Evolutionary conservation across 2,797 vertebrate species (phyloP).

Genomic region (Sebastiscus albofasciatus): DNA sequence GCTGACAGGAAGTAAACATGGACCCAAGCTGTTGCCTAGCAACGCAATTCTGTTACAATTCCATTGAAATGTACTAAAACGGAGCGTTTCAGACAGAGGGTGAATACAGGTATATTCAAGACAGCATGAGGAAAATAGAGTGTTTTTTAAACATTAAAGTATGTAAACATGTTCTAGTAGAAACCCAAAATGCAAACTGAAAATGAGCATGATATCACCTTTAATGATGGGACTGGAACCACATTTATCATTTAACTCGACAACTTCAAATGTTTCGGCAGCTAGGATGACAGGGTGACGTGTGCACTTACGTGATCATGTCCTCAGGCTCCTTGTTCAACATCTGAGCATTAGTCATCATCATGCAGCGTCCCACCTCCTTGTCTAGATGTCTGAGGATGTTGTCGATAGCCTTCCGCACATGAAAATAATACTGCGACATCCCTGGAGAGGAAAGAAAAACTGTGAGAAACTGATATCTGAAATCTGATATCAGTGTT

Average conservation of each 20-base stretch:
- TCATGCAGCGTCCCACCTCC: slow-evolving; percentile 98
- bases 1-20: no score
- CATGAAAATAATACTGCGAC: slow-evolving; percentile 96
- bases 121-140: no score
- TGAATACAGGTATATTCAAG: no score
- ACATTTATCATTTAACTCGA: not conserved
- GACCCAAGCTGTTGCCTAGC: no score
- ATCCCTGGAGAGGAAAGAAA: slow-evolving; percentile 85
- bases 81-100: no score
- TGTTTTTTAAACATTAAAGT: no score
- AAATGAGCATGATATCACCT: no score
- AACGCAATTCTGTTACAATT: no score
- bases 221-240: not conserved
- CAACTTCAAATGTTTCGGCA: not conserved
- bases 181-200: no score
- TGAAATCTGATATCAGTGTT: not conserved
- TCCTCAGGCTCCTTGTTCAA: slow-evolving; percentile 98
- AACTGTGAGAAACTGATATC: not conserved
- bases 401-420: slow-evolving; percentile 95
- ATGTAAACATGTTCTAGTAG: no score
- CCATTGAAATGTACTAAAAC: no score
- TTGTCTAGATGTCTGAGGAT: slow-evolving; percentile 97
- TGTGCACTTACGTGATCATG: slow-evolving; percentile 96
- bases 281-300: not conserved
- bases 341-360: slow-evolving; percentile 98